A percentile compares a stretch with the other conserved stretches of the same genome.
These are phyloP conservation scores for Megalops atlanticus DNA, from an alignment of 2,113 vertebrate genomes.

Conservation along the genomic window DNA sequence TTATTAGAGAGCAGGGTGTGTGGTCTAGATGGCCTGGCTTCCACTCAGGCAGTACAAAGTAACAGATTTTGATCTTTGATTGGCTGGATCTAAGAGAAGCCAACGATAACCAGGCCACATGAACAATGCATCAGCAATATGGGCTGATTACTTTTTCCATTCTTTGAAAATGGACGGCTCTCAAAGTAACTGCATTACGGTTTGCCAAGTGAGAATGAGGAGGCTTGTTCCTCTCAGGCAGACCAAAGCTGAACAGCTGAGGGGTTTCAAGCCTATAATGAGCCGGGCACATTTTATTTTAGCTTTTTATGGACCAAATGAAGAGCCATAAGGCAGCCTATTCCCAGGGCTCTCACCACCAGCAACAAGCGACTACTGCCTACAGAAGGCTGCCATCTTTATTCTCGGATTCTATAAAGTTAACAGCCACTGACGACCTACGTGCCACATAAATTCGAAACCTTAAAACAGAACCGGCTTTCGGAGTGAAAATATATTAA, in stretches of 20 bases:
- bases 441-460: slow-evolving; percentile 20
- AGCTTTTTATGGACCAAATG: slow-evolving; percentile 48
- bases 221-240: slow-evolving; percentile 39
- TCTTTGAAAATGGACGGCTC: slow-evolving; percentile 55
- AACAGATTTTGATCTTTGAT: not conserved
- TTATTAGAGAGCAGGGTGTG: slow-evolving; percentile 33
- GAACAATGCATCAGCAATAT: slow-evolving; percentile 27
- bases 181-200: slow-evolving; percentile 48
- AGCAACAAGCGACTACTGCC: slow-evolving; percentile 25
- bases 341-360: slow-evolving; percentile 23
- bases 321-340: slow-evolving; percentile 49
- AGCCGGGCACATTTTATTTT: slow-evolving; percentile 43
- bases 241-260: slow-evolving; percentile 37
- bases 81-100: slow-evolving; percentile 6
- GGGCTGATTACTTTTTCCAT: slow-evolving; percentile 39
- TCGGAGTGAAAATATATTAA: not conserved
- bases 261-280: slow-evolving; percentile 46
- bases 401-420: slow-evolving; percentile 37
- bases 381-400: slow-evolving; percentile 29
- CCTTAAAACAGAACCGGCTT: slow-evolving; percentile 6
- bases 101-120: not conserved
- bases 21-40: slow-evolving; percentile 35
- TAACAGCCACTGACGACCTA: slow-evolving; percentile 24
- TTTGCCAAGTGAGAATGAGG: slow-evolving; percentile 42
- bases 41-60: slow-evolving; percentile 31